Conservation (phyloP, 1,140 invertebrate genomes). For the Oscheius sp. region DNA sequence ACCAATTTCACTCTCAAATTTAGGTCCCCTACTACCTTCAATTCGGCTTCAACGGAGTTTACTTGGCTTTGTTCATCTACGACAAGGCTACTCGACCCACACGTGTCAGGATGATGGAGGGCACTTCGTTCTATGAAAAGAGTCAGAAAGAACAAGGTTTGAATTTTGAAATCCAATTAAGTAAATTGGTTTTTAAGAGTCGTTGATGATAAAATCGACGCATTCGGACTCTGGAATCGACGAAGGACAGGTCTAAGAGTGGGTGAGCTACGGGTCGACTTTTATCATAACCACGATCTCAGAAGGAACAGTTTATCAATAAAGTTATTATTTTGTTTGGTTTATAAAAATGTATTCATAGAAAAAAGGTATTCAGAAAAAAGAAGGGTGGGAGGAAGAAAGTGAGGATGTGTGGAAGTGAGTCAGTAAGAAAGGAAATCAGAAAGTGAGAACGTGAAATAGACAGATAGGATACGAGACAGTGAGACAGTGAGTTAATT, state of each 20-base stretch:
- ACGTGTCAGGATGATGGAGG: background rate
- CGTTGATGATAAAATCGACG: background rate
- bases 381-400: too few species aligned
- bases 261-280: too few species aligned
- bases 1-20: background rate
- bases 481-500: too few species aligned
- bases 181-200: background rate
- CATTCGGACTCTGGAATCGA: background rate
- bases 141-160: background rate
- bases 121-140: background rate
- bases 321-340: too few species aligned
- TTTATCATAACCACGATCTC: too few species aligned
- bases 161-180: background rate
- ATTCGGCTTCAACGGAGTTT: slow-evolving; percentile 45
- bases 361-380: too few species aligned
- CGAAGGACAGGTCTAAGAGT: background rate
- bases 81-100: slow-evolving; percentile 41
- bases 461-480: too few species aligned
- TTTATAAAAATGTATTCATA: too few species aligned
- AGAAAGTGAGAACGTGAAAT: too few species aligned
- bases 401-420: too few species aligned
- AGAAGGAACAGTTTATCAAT: too few species aligned
- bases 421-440: too few species aligned
- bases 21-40: slow-evolving; percentile 45
- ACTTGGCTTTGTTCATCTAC: slow-evolving; percentile 46